Evolutionary conservation across 2,888 invertebrate species (phyloP).

Genomic region (Andrena marginata): DNA sequence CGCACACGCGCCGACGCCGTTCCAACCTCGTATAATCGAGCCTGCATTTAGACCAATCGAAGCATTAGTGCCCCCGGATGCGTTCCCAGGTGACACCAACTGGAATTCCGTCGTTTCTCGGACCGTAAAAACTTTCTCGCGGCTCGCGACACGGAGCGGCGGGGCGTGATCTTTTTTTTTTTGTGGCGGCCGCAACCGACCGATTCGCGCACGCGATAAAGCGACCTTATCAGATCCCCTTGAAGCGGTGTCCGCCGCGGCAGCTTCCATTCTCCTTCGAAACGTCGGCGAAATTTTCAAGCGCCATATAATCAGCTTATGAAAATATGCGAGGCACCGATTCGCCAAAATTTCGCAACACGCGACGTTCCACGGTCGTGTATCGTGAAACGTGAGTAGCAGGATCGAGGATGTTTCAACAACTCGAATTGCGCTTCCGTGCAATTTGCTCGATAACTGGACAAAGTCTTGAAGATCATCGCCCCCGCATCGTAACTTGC

Average conservation of each 20-base stretch:
- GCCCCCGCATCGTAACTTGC: neutral
- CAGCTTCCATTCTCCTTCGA: neutral
- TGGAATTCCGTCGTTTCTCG: constrained; percentile 55
- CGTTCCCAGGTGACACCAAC: constrained; percentile 62
- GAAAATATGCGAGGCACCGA: neutral
- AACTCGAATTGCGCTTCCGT: neutral
- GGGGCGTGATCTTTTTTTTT: too few species aligned
- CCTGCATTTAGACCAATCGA: constrained; percentile 77
- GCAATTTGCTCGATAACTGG: neutral
- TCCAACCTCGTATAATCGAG: constrained; percentile 53
- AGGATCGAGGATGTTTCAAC: neutral
- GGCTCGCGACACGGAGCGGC: constrained; percentile 10
- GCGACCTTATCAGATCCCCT: constrained; percentile 38
- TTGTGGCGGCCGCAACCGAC: neutral
- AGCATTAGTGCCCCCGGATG: constrained; percentile 75
- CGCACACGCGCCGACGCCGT: constrained; percentile 18
- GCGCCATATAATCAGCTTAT: neutral
- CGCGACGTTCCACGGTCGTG: neutral
- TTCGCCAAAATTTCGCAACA: neutral
- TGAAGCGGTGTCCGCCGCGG: neutral
- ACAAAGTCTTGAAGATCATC: neutral
- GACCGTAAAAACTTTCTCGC: constrained; percentile 53
- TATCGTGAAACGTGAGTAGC: too few species aligned
- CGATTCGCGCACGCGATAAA: constrained; percentile 37
- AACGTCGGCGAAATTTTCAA: neutral